These are phyloP conservation scores for Beaufortia kweichowensis DNA, from an alignment of 2,113 vertebrate species.

Conservation along the genomic window DNA sequence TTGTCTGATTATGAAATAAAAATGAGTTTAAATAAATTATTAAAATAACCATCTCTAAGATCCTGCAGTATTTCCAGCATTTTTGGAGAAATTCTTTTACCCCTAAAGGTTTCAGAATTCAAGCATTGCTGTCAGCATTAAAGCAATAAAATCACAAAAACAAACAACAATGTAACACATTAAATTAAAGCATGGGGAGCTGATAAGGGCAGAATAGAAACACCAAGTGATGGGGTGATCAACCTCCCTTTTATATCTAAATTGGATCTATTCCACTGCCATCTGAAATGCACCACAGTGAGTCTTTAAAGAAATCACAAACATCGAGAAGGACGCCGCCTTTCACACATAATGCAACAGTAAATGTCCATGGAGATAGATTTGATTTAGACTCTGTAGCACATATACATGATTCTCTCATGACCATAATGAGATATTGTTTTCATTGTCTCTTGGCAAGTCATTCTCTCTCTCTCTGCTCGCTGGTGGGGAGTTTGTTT, in stretches of 20 bases:
- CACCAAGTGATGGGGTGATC: conserved; percentile 28
- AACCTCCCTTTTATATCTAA: conserved; percentile 52
- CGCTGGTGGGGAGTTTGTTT: conserved; percentile 35
- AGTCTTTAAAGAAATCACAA: conserved; percentile 26
- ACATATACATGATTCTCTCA: conserved; percentile 8
- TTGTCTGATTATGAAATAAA: neutral
- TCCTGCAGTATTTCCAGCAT: neutral
- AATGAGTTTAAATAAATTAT: no score
- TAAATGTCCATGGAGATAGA: neutral
- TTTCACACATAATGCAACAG: neutral
- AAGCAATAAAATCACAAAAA: conserved; percentile 12
- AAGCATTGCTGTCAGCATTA: conserved; percentile 1
- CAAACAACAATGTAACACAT: neutral
- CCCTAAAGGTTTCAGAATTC: neutral
- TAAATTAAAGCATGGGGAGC: conserved; percentile 35
- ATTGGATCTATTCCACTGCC: conserved; percentile 52
- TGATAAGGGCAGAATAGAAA: conserved; percentile 25
- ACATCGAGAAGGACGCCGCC: neutral
- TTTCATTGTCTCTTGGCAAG: conserved; percentile 10
- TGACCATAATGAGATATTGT: conserved; percentile 26
- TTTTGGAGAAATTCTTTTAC: neutral
- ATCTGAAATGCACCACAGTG: conserved; percentile 33
- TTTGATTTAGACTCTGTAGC: conserved; percentile 4
- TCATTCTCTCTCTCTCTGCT: neutral
- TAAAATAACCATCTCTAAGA: neutral